Conservation (phyloP, 2,888 invertebrate species). For the Teleogryllus oceanicus region DNA sequence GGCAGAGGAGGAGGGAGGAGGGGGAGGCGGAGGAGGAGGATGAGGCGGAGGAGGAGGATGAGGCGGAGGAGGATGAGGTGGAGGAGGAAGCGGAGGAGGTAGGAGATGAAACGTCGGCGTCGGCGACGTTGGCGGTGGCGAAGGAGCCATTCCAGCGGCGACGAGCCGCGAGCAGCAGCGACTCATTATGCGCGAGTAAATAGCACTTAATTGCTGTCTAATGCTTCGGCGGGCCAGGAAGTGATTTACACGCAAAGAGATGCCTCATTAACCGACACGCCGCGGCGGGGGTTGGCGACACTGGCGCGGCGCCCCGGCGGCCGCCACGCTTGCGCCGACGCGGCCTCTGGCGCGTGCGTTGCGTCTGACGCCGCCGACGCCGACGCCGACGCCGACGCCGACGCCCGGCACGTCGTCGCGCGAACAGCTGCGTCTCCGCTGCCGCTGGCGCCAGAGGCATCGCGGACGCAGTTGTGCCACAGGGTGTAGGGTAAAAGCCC, state of each 20-base stretch:
- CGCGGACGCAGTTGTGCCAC: too few relatives aligned
- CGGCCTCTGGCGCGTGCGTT: background rate
- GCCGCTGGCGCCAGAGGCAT: too few relatives aligned
- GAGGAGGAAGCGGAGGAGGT: too few relatives aligned
- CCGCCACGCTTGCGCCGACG: background rate
- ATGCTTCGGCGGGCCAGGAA: background rate
- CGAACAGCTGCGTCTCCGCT: too few relatives aligned
- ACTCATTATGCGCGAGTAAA: background rate
- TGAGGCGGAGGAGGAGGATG: too few relatives aligned
- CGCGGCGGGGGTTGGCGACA: background rate
- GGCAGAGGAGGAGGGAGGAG: too few relatives aligned
- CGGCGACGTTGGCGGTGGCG: background rate
- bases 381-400: background rate
- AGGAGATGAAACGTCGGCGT: too few relatives aligned
- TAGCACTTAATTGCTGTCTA: conserved; percentile 18
- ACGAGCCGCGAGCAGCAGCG: background rate
- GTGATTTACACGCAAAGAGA: conserved; percentile 7
- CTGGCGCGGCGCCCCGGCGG: background rate
- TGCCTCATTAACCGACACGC: background rate
- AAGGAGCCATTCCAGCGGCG: background rate
- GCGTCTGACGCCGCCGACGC: background rate
- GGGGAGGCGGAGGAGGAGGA: too few relatives aligned
- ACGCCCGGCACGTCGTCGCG: too few relatives aligned
- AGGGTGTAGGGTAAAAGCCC: too few relatives aligned
- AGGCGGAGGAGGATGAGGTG: too few relatives aligned